Evolutionary conservation across 2,888 invertebrate species (phyloP), one percentile per base, ranked within the genome.

Genomic region (Lithophane leautieri): DNA sequence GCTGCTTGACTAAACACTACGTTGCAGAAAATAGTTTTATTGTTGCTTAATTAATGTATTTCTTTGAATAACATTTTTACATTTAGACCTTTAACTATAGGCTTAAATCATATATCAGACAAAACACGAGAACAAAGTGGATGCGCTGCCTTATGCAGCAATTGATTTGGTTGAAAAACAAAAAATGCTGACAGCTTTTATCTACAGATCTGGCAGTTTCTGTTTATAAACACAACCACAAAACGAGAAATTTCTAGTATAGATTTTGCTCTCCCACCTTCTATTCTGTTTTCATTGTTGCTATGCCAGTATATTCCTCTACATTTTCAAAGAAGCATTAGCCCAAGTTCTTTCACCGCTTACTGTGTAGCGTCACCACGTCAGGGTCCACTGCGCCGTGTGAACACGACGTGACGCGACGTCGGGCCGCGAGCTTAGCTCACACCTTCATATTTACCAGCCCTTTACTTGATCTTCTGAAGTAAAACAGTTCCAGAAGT

Each of bases 381-480:
- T 61, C 70, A 69, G 56, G 67, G 56, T 58, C 58, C 56, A 44
- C 70, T 42, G 65, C 71, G 6, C 42, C 68, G 66, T 52, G 74
- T 80, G 84, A 71, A 25, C 68, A 60, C 62, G 50, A 80, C 86
- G 84, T 86, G 84, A 66, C 75, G 66, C 28, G 61, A 40, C 68
- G 34, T 47, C 62, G 50, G 68, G 40, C 25, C 60, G 63, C 73
- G 63, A 34, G 84, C 84, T 84, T 86, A 84, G 61, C 80, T 54
- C 66, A 73, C 81, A 81, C 85, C 82, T 82, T 72, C 62, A 73
- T 80, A 77, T 83, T 80, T 77, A 63, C 65, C 28, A 76, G 66
- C 74, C 60, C 65, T 61, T 25, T 42, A 50, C 74, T 72, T 62
- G 14, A 66, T 25, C 28, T 44, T 3, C 34, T 61, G 14, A 4